Percentiles rank a stretch among this genome's conserved stretches.
Evolutionary conservation across 2,888 invertebrate genomes (phyloP).

Genomic region (Drosophila quasianomalipes): DNA sequence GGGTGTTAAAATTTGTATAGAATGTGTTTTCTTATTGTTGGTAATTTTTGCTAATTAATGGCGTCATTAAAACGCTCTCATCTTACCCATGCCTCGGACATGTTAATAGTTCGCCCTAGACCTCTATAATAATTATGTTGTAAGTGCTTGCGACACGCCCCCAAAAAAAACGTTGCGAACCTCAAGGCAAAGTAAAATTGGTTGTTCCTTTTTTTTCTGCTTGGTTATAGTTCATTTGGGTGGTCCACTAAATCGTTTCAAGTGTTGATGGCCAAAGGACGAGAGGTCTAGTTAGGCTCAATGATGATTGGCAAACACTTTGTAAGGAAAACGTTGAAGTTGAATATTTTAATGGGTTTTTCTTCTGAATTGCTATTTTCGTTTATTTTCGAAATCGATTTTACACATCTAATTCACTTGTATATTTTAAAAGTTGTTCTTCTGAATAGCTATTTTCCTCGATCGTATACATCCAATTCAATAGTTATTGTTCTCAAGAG

Average conservation of each 20-base stretch:
- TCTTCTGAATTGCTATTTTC: not conserved
- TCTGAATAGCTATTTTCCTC: not conserved
- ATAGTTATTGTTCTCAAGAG: not conserved
- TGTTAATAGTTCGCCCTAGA: slow-evolving; percentile 33
- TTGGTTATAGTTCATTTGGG: slow-evolving; percentile 28
- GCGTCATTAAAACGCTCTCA: slow-evolving; percentile 65
- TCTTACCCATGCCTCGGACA: slow-evolving; percentile 15
- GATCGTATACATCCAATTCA: not conserved
- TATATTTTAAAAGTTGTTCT: not conserved
- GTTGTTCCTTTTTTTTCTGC: slow-evolving; percentile 6
- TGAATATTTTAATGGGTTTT: not conserved
- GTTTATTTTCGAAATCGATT: not conserved
- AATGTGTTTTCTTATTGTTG: slow-evolving; percentile 54
- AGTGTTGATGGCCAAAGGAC: slow-evolving; percentile 24
- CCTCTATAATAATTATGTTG: slow-evolving; percentile 70
- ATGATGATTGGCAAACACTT: slow-evolving; percentile 10
- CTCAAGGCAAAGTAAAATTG: slow-evolving; percentile 1
- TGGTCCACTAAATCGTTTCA: slow-evolving; percentile 52
- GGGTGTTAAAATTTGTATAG: slow-evolving; percentile 57
- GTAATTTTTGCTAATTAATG: slow-evolving; percentile 78
- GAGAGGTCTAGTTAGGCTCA: not conserved
- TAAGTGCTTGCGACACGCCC: slow-evolving; percentile 66
- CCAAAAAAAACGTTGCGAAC: slow-evolving; percentile 10
- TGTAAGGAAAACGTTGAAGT: not conserved
- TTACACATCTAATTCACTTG: not conserved